These are phyloP conservation scores for Dryobota labecula DNA, from an alignment of 2,888 invertebrate genomes.

Conservation along the genomic window DNA sequence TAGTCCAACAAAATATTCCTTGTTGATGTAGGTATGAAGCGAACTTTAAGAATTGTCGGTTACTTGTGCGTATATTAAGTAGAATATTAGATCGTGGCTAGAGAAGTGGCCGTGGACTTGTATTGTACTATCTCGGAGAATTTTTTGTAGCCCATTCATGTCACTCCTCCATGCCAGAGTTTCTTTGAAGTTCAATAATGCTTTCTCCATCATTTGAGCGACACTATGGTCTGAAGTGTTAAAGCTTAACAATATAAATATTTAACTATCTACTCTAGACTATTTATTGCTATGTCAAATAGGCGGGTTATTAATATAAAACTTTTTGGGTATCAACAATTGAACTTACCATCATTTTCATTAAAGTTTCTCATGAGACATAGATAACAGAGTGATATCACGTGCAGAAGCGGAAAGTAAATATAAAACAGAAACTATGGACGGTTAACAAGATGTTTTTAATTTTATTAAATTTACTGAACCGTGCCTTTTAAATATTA, in stretches of 20 bases:
- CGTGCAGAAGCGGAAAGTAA: slow-evolving; percentile 67
- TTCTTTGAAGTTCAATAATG: slow-evolving; percentile 41
- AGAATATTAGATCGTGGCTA: slow-evolving; percentile 29
- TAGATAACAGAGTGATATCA: slow-evolving; percentile 53
- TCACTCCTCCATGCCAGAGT: slow-evolving; percentile 24
- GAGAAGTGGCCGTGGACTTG: slow-evolving; percentile 27
- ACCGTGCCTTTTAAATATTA: slow-evolving; percentile 68
- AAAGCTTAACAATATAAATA: slow-evolving; percentile 83
- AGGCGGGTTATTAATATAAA: slow-evolving; percentile 89
- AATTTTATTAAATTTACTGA: slow-evolving; percentile 58
- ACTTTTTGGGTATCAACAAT: slow-evolving; percentile 82
- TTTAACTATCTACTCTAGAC: slow-evolving; percentile 88
- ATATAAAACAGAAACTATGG: slow-evolving; percentile 74
- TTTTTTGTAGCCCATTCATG: not conserved
- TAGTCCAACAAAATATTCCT: slow-evolving; percentile 44
- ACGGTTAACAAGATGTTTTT: slow-evolving; percentile 79
- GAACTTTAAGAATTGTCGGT: slow-evolving; percentile 51
- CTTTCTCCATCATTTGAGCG: slow-evolving; percentile 73
- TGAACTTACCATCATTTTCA: slow-evolving; percentile 73
- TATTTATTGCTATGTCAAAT: slow-evolving; percentile 90
- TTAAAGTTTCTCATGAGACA: slow-evolving; percentile 57
- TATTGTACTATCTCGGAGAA: slow-evolving; percentile 16
- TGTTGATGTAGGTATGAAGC: slow-evolving; percentile 45
- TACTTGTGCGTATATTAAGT: slow-evolving; percentile 76
- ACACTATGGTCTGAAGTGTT: slow-evolving; percentile 74